A percentile compares a stretch with the other conserved stretches of the same genome.
These are phyloP conservation scores for Aphidoletes aphidimyza DNA, from an alignment of 2,888 invertebrate species.

Conservation along the genomic window DNA sequence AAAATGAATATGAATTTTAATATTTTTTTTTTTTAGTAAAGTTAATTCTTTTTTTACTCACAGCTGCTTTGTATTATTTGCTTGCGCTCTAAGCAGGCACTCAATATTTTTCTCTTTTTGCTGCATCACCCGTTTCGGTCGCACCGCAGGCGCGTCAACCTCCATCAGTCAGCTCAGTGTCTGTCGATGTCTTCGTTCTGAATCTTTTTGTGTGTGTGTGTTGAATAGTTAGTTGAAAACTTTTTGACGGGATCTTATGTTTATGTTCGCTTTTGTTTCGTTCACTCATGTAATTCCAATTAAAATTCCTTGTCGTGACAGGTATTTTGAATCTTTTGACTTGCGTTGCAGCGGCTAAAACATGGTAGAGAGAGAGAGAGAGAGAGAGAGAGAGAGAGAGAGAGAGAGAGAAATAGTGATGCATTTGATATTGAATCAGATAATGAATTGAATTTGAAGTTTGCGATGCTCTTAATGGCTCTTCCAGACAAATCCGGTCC, in stretches of 20 bases:
- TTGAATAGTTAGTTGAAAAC: conserved; percentile 31
- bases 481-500: too few species aligned
- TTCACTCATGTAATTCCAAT: conserved; percentile 34
- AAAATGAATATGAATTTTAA: conserved; percentile 53
- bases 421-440: background rate
- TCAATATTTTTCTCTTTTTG: background rate
- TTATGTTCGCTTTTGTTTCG: background rate
- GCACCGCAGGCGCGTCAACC: background rate
- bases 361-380: too few species aligned
- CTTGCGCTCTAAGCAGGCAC: background rate
- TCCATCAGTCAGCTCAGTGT: background rate
- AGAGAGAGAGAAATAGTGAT: too few species aligned
- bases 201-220: background rate
- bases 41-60: background rate
- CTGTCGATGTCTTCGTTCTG: background rate
- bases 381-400: too few species aligned
- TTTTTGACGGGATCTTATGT: conserved; percentile 18
- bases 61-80: background rate
- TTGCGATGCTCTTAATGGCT: background rate
- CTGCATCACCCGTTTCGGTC: background rate
- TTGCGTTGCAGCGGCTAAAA: background rate
- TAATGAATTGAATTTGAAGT: conserved; percentile 5
- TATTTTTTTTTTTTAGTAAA: background rate
- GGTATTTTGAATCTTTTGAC: background rate
- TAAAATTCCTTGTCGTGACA: conserved; percentile 3